Base-by-base conservation (phyloP, 2,113 vertebrate genomes). In the Melanotaenia duboulayi region DNA sequence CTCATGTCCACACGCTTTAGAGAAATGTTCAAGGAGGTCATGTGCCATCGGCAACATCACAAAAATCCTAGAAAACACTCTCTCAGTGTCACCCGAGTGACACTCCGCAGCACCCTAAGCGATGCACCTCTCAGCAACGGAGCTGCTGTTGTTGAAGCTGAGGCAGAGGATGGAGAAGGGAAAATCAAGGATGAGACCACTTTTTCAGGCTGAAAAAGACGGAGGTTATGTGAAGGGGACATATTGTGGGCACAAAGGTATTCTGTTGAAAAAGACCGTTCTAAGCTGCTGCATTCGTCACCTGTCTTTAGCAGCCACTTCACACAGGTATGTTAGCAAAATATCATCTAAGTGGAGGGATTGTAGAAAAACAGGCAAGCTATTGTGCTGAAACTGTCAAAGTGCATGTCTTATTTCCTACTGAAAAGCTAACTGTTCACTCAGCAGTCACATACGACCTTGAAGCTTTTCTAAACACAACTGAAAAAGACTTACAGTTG, bases 1-100 rank as follows among this genome's bases (percentile, higher is more conserved):
- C 93, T 99, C 76, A 96, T 98, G 96, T 99, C 97, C 77, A 97
- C 93, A 0, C 95, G 96, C 19, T 99, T 99, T 86, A 92, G 95
- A 11, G 96, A 98, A 90, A 96, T 96, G 95, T 99, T 98, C 93
- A 93, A 87, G 62, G 95, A 97, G 70, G 95, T 94, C 52, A 95
- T 97, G 94, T 96, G 96, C 74, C 83, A 54, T 40, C 28, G 51
- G 0, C 42, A 85, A 1, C 73, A 44, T 0, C 85, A 39, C 0
- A 71, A 52, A 4, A 56, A 50, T 2, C 88, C 91, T 0, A 77
- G 4, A 37, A 89, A 72, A 51, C 80, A 83, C 75, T 96, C 94
- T 0, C 89, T 93, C 55, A 98, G 95, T 10, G 60, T 95, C 80
- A 97, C 95, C 42, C 90, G 91, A 0, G 74, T 90, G 72, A 95